Percentiles rank a stretch among this genome's conserved stretches.
Conservation (phyloP, 2,888 invertebrate genomes). For the Isoperla grammatica region DNA sequence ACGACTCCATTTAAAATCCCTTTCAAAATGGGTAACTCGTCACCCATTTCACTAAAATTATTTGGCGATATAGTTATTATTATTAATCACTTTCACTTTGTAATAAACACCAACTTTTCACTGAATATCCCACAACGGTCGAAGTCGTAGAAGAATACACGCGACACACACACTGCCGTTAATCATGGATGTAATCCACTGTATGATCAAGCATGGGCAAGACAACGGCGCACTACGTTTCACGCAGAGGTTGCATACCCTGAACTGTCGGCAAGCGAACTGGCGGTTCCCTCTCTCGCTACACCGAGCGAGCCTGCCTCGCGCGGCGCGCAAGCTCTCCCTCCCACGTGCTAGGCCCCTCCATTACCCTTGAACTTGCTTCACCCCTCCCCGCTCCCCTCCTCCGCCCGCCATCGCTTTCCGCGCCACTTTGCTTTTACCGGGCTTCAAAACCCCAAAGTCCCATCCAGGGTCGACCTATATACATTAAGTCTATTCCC, state of each 20-base stretch:
- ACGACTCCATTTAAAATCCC: slow-evolving; percentile 87
- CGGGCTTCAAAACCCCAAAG: slow-evolving; percentile 8
- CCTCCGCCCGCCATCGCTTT: slow-evolving; percentile 13
- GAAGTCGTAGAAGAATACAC: too few species aligned
- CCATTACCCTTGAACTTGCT: slow-evolving; percentile 49
- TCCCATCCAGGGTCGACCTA: slow-evolving; percentile 19
- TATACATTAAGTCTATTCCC: slow-evolving; percentile 4
- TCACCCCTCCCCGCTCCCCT: slow-evolving; percentile 28
- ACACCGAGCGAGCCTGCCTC: slow-evolving; percentile 26
- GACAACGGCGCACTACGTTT: neutral
- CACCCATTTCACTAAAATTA: slow-evolving; percentile 56
- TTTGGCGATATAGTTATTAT: neutral
- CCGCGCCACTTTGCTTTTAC: slow-evolving; percentile 11
- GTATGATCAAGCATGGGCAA: slow-evolving; percentile 7
- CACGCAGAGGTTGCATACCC: slow-evolving; percentile 9
- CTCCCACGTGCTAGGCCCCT: slow-evolving; percentile 45
- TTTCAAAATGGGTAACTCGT: slow-evolving; percentile 86
- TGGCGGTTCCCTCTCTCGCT: slow-evolving; percentile 10
- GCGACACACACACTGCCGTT: neutral
- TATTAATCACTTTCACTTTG: slow-evolving; percentile 19
- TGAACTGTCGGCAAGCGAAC: slow-evolving; percentile 1
- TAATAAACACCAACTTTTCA: slow-evolving; percentile 10
- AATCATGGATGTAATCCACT: neutral
- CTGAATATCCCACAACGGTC: neutral
- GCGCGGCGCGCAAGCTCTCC: slow-evolving; percentile 37